Conservation (phyloP, 2,888 invertebrate genomes). For the Chorisops tibialis region DNA sequence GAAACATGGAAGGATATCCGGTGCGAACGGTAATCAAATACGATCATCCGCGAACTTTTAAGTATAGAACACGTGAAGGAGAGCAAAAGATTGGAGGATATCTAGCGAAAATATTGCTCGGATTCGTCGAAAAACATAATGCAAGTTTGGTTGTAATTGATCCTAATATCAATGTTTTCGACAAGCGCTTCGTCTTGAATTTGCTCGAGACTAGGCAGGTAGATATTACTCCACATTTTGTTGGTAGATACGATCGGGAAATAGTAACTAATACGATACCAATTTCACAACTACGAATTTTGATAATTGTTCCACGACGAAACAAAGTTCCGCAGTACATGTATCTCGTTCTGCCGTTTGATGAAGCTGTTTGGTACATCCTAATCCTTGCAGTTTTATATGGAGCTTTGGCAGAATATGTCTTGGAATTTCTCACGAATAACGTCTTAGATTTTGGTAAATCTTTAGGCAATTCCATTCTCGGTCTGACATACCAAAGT, state of each 20-base stretch:
- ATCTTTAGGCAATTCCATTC: background rate
- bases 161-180: background rate
- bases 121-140: conserved; percentile 1
- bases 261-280: background rate
- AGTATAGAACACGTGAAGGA: background rate
- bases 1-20: background rate
- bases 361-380: background rate
- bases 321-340: background rate
- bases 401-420: background rate
- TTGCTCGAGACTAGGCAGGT: background rate
- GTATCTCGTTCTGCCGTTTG: conserved; percentile 5
- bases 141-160: background rate
- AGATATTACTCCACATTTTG: background rate
- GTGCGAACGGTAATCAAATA: background rate
- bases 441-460: background rate
- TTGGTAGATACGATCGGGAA: background rate
- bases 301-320: background rate
- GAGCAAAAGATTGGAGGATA: background rate
- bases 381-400: background rate
- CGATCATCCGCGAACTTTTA: conserved; percentile 6
- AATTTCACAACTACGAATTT: background rate
- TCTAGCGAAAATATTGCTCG: background rate
- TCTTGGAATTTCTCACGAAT: background rate
- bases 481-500: conserved; percentile 8
- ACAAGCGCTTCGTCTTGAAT: background rate